Evolutionary conservation across 1,140 invertebrate species (phyloP).

Genomic region (Nasonia giraulti): DNA sequence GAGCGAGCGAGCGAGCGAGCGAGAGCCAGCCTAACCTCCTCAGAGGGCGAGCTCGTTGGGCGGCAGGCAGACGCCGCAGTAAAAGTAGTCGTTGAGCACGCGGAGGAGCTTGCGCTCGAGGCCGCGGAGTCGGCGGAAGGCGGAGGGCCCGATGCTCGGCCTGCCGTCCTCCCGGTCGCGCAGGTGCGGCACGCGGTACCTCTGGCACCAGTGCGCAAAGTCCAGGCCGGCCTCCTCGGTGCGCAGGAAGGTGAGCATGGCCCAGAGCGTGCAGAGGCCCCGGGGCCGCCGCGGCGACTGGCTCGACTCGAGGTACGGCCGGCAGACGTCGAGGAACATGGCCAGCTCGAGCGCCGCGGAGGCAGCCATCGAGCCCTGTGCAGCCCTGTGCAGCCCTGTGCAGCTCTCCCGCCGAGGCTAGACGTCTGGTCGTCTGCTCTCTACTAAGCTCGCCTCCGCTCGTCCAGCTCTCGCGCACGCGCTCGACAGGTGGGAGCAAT

Average conservation of each 20-base stretch:
- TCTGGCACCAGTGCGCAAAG: slow-evolving; percentile 66
- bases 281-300: slow-evolving; percentile 58
- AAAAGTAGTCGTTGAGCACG: slow-evolving; percentile 62
- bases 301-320: slow-evolving; percentile 65
- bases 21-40: too few species aligned
- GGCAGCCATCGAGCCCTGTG: slow-evolving; percentile 57
- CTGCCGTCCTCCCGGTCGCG: slow-evolving; percentile 37
- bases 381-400: too few species aligned
- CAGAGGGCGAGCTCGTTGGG: too few species aligned
- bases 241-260: slow-evolving; percentile 68
- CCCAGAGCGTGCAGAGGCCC: slow-evolving; percentile 66
- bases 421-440: too few species aligned
- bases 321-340: slow-evolving; percentile 68
- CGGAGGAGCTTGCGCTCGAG: slow-evolving; percentile 62
- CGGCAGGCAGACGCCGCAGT: slow-evolving; percentile 64
- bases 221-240: slow-evolving; percentile 62
- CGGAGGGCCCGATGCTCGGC: slow-evolving; percentile 13
- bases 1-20: too few species aligned
- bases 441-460: too few species aligned
- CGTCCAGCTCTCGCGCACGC: too few species aligned
- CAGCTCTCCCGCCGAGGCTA: too few species aligned
- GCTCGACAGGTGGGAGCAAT: too few species aligned
- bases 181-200: slow-evolving; percentile 61
- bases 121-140: slow-evolving; percentile 34
- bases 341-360: slow-evolving; percentile 64